Conservation (phyloP, 2,113 vertebrate genomes). For the Pungitius pungitius region DNA sequence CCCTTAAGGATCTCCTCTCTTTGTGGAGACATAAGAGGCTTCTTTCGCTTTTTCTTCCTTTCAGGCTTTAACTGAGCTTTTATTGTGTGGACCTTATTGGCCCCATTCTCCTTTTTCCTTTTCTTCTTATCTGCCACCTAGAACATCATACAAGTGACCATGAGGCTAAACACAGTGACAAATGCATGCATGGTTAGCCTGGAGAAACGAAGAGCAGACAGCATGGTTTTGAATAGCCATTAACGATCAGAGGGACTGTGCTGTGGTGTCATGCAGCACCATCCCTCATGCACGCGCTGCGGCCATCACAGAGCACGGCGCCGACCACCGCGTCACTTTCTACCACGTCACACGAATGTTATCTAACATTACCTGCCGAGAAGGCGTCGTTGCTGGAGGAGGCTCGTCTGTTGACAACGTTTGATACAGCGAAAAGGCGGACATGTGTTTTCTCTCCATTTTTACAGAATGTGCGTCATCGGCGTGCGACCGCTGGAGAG, state of each 20-base stretch:
- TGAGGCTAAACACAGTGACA: neutral
- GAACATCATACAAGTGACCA: slow-evolving; percentile 8
- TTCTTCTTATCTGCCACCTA: slow-evolving; percentile 65
- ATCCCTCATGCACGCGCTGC: neutral
- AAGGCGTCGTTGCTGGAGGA: slow-evolving; percentile 33
- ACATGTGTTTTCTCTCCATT: slow-evolving; percentile 80
- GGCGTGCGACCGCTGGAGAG: slow-evolving; percentile 22
- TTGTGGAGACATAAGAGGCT: slow-evolving; percentile 28
- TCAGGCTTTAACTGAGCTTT: slow-evolving; percentile 58
- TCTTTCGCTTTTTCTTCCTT: slow-evolving; percentile 55
- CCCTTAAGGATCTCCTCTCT: slow-evolving; percentile 29
- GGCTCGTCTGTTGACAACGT: slow-evolving; percentile 22
- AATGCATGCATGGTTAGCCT: neutral
- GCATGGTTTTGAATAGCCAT: neutral
- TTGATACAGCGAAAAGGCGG: slow-evolving; percentile 78
- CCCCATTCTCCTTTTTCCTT: slow-evolving; percentile 65
- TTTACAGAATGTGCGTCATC: slow-evolving; percentile 35
- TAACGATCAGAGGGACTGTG: neutral
- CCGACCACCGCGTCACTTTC: no score
- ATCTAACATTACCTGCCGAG: slow-evolving; percentile 55
- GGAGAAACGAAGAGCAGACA: neutral
- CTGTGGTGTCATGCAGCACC: neutral
- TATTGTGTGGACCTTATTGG: slow-evolving; percentile 30
- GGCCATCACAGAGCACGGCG: neutral
- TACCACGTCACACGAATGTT: neutral